phyloP scores from a whole-genome alignment of 2,797 vertebrate genomes.

The Lepilemur ruficaudatus region DNA sequence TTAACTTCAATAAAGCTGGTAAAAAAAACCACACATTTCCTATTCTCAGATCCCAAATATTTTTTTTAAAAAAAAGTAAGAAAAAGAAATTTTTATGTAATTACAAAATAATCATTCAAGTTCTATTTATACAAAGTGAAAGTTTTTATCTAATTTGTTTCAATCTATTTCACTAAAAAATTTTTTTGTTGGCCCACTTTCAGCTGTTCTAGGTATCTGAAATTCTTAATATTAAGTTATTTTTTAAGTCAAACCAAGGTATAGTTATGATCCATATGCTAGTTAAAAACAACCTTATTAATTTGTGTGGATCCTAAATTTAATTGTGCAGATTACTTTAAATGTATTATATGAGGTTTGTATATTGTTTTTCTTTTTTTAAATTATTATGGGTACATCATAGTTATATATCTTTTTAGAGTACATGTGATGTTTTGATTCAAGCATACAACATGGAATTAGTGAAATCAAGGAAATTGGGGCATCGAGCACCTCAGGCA shows the following conservation, averaged over 20 bases:
- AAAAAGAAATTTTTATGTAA: not conserved
- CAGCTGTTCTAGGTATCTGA: not conserved
- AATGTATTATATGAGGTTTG: not conserved
- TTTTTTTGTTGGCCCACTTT: not conserved
- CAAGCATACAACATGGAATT: too few relatives aligned
- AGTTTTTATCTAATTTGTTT: not conserved
- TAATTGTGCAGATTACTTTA: not conserved
- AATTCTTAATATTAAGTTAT: not conserved
- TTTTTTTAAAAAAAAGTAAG: not conserved
- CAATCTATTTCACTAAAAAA: not conserved
- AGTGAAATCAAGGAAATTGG: too few relatives aligned
- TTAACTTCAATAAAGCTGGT: not conserved
- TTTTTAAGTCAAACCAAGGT: not conserved
- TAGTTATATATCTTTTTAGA: too few relatives aligned
- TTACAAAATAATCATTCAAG: not conserved
- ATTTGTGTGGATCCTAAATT: not conserved
- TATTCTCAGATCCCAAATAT: not conserved
- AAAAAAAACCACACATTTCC: not conserved
- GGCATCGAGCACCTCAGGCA: too few relatives aligned
- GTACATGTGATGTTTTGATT: too few relatives aligned
- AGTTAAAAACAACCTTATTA: constrained; percentile 41
- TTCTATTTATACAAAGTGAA: not conserved
- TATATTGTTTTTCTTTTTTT: too few relatives aligned
- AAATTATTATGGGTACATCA: too few relatives aligned
- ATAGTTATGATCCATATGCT: not conserved